Evolutionary conservation across 1,140 invertebrate species (phyloP).

Genomic region (Delia radicum): DNA sequence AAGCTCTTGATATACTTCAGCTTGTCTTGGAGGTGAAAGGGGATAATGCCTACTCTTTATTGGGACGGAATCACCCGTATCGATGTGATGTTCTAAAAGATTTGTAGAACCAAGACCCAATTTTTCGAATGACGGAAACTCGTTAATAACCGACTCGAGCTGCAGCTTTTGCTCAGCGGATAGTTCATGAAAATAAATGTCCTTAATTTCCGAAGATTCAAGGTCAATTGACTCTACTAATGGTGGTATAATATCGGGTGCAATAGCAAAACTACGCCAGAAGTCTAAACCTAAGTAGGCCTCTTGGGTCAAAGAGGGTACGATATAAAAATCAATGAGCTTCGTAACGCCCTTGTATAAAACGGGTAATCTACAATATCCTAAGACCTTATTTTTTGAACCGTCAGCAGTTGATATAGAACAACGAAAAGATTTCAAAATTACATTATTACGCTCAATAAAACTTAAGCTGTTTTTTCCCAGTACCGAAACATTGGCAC

Average conservation of each 20-base stretch:
- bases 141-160: neutral
- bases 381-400: neutral
- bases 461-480: no score
- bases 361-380: neutral
- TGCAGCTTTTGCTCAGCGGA: no score
- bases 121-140: slow-evolving; percentile 17
- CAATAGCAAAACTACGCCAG: neutral
- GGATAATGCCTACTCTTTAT: slow-evolving; percentile 18
- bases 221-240: neutral
- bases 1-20: neutral
- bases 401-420: neutral
- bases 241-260: neutral
- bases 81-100: slow-evolving; percentile 18
- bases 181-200: no score
- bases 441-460: no score
- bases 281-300: neutral
- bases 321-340: neutral
- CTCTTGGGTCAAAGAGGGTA: neutral
- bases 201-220: neutral
- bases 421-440: no score
- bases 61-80: neutral
- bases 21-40: slow-evolving; percentile 1
- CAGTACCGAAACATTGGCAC: no score
- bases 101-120: slow-evolving; percentile 19
- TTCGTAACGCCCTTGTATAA: neutral